Conservation (phyloP, 2,888 invertebrate species). For the Mesorhabditis spiculigera region DNA sequence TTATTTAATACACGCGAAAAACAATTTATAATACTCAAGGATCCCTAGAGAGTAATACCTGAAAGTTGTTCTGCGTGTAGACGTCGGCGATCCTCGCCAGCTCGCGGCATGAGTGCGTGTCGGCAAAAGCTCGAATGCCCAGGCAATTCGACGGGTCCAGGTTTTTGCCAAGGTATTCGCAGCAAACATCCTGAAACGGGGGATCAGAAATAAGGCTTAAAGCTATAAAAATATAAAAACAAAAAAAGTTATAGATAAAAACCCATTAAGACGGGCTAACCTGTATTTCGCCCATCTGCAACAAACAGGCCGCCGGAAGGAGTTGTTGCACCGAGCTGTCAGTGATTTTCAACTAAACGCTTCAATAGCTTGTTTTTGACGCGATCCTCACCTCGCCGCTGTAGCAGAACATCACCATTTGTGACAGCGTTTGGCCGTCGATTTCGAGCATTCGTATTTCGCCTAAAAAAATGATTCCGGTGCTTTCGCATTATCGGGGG, state of each 20-base stretch:
- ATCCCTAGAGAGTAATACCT: conserved; percentile 62
- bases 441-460: conserved; percentile 62
- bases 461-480: conserved; percentile 30
- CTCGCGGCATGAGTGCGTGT: conserved; percentile 95
- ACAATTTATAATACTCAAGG: not conserved
- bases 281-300: conserved; percentile 88
- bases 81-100: conserved; percentile 91
- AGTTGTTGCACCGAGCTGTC: conserved; percentile 96
- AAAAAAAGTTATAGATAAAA: not conserved
- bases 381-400: conserved; percentile 78
- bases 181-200: conserved; percentile 95
- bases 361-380: not conserved
- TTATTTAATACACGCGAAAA: not conserved
- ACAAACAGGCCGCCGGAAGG: conserved; percentile 82
- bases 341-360: conserved; percentile 71
- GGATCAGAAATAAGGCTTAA: conserved; percentile 53
- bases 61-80: conserved; percentile 96
- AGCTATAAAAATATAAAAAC: not conserved
- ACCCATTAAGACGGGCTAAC: conserved; percentile 5
- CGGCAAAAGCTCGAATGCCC: conserved; percentile 96
- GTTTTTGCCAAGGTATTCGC: conserved; percentile 95
- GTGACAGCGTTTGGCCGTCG: conserved; percentile 61
- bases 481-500: not conserved
- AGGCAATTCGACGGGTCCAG: conserved; percentile 96
- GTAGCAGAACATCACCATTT: conserved; percentile 82